Base-by-base conservation (phyloP, 2,797 vertebrate species). In the Chaetophractus vellerosus region DNA sequence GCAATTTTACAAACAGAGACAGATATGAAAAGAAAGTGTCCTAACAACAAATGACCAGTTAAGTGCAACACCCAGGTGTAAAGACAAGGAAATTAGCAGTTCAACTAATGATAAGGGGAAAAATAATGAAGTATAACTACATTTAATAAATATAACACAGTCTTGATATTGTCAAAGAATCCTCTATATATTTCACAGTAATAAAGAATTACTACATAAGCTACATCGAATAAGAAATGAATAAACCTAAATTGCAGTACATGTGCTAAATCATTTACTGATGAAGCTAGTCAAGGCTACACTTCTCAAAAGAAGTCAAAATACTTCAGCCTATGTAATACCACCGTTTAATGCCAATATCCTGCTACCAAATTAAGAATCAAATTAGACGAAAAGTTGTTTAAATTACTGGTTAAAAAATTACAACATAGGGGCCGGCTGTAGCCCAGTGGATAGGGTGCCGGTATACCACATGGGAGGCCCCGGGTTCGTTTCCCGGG, bases 11-110 rank as follows among this genome's bases (percentile, higher is more conserved):
- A 41, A 90, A 96, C 75, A 78, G 61, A 55, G 38, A 88, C 19
- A 11, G 16, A 57, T 23, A 80, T 63, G 55, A 45, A 84, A 93
- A 87, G 26, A 90, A 52, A 88, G 41, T 57, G 50, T 93, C 26
- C 59, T 41, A 79, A 36, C 8, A 61, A 86, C 2, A 8, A 57
- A 24, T 79, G 57, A 85, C 38, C 12, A 69, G 28, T 72, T 66
- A 69, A 68, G 31, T n/a, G 6, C 26, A 68, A 74, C 69, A n/a
- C 21, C 19, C 45, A 88, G 15, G 88, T 69, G 1, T 63, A 91
- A 93, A 72, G 9, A 0, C 2, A 28, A 80, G 15, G 16, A 48
- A 16, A 16, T 63, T 31, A 3, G 1, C 4, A 61, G 55, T 93
- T 84, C 15, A 71, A 21, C 33, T 90, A 83, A 66, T 33, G 36